A percentile compares a stretch with the other conserved stretches of the same genome.
phyloP scores from a whole-genome alignment of 2,113 vertebrate species.

The Dasyurus viverrinus region DNA sequence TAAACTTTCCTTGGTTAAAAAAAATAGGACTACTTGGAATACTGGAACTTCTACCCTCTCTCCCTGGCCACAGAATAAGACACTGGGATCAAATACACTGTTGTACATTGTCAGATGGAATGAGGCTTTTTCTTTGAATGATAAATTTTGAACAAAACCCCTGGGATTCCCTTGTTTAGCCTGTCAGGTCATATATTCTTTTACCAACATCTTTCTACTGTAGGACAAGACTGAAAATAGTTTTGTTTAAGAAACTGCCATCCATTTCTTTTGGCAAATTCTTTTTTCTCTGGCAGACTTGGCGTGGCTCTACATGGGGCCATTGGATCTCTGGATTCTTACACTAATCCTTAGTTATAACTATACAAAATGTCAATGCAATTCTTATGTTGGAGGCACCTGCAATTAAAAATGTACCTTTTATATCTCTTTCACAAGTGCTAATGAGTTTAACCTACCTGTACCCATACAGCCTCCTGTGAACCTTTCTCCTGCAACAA shows the following conservation, averaged over 20 bases:
- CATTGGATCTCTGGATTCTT: too few species aligned
- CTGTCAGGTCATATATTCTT: not conserved
- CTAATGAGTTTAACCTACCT: not conserved
- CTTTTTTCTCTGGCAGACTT: not conserved
- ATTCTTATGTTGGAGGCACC: not conserved
- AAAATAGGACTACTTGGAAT: not conserved
- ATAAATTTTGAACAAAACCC: not conserved
- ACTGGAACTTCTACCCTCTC: not conserved
- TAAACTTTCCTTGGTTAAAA: not conserved
- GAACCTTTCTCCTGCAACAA: constrained; percentile 82
- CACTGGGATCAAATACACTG: not conserved
- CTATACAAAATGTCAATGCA: not conserved
- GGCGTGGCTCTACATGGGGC: fast-evolving
- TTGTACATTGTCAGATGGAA: not conserved
- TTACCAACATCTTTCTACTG: not conserved
- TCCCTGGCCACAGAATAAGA: not conserved
- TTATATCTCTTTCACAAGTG: not conserved
- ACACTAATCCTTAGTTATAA: not conserved
- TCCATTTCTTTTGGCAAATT: not conserved
- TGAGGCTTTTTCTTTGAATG: not conserved
- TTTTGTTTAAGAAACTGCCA: constrained; percentile 1
- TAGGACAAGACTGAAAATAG: too few species aligned
- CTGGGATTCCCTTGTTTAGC: not conserved
- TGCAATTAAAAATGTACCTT: not conserved
- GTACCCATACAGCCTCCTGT: constrained; percentile 86